A percentile compares a stretch with the other conserved stretches of the same genome.
Evolutionary conservation across 1,140 invertebrate genomes (phyloP).

Genomic region (Ridgeia piscesae): DNA sequence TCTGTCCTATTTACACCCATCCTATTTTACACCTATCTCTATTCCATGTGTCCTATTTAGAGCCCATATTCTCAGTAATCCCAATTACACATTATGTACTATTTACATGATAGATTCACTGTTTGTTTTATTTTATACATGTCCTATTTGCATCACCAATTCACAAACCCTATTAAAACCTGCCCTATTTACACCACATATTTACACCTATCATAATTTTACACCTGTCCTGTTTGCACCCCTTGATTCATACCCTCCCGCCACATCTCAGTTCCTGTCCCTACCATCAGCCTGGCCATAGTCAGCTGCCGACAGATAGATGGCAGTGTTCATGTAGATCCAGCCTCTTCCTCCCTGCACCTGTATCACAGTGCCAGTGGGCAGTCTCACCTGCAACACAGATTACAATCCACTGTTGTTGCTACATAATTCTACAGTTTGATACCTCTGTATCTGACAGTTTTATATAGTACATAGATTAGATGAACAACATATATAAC

Average conservation of each 20-base stretch:
- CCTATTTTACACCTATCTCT: too few species aligned
- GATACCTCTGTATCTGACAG: too few species aligned
- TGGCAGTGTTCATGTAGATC: background rate
- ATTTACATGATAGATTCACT: too few species aligned
- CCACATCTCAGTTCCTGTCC: background rate
- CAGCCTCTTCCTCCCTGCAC: background rate
- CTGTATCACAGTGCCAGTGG: conserved; percentile 6
- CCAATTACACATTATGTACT: too few species aligned
- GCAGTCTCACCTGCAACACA: conserved; percentile 14
- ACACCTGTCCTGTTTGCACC: too few species aligned
- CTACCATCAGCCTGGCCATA: background rate
- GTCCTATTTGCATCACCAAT: background rate
- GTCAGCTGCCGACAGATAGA: background rate
- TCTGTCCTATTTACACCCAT: background rate
- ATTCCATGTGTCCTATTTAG: background rate
- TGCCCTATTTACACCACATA: background rate
- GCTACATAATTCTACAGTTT: too few species aligned
- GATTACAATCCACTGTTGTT: background rate
- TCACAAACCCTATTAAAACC: too few species aligned
- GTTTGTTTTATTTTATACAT: too few species aligned
- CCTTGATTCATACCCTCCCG: background rate
- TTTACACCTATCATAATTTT: background rate
- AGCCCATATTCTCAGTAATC: background rate
- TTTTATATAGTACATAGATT: too few species aligned
- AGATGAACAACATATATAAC: too few species aligned